Percentiles rank a stretch among this genome's conserved stretches.
Evolutionary conservation across 1,140 invertebrate genomes (phyloP).

Genomic region (Ceratoteleas bidentatus): DNA sequence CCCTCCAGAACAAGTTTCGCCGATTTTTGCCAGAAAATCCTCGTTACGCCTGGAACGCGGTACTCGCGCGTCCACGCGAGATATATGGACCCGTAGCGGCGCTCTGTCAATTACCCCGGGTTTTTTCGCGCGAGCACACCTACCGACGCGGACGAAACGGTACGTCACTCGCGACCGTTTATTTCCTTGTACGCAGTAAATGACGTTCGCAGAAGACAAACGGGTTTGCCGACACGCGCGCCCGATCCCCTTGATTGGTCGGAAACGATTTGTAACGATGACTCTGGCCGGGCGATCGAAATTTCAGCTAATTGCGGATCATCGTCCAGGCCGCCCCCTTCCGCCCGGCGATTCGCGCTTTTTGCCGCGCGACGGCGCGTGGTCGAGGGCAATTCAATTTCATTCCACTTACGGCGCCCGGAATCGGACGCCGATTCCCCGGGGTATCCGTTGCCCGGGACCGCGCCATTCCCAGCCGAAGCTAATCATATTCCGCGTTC

Average conservation of each 20-base stretch:
- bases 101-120: constrained; percentile 73
- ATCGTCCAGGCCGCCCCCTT: constrained; percentile 8
- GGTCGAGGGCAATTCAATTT: constrained; percentile 31
- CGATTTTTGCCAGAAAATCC: constrained; percentile 45
- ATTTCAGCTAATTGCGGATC: constrained; percentile 55
- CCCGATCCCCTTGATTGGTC: constrained; percentile 53
- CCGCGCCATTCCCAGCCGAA: constrained; percentile 64
- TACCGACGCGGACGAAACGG: constrained; percentile 73
- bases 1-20: constrained; percentile 37
- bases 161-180: constrained; percentile 70
- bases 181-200: constrained; percentile 67
- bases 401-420: constrained; percentile 19
- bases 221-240: constrained; percentile 51
- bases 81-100: constrained; percentile 54
- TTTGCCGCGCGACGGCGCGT: constrained; percentile 32
- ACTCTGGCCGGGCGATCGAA: constrained; percentile 45
- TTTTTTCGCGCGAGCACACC: constrained; percentile 67
- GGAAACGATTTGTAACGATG: constrained; percentile 63
- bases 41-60: constrained; percentile 47
- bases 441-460: constrained; percentile 17
- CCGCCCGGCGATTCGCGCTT: not conserved
- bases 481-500: constrained; percentile 80
- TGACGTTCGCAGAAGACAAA: constrained; percentile 54
- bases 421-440: constrained; percentile 10
- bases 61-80: constrained; percentile 24